phyloP scores from a whole-genome alignment of 2,888 invertebrate genomes.

The Sminthurides aquaticus region DNA sequence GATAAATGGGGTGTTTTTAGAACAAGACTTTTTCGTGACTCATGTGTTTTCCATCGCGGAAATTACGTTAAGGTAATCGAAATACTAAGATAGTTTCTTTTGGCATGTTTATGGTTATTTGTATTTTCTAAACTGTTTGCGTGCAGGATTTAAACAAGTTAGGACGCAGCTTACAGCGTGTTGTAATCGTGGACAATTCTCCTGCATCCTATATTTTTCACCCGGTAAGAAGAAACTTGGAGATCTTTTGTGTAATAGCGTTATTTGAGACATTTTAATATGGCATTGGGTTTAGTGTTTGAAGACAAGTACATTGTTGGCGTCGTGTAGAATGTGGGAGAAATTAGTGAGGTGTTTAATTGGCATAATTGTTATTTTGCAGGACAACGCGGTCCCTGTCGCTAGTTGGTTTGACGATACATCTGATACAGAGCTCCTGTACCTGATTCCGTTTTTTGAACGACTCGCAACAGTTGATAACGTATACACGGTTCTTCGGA shows the following conservation, averaged over 20 bases:
- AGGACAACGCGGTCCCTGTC: conserved; percentile 67
- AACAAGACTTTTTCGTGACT: conserved; percentile 94
- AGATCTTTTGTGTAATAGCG: too few species aligned
- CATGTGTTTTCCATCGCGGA: conserved; percentile 98
- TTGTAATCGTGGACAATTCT: conserved; percentile 98
- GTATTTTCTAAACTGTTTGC: background rate
- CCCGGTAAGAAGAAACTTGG: conserved; percentile 58
- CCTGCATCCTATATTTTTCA: conserved; percentile 99
- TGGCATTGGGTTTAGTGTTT: too few species aligned
- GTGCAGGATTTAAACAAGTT: conserved; percentile 82
- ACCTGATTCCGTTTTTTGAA: conserved; percentile 96
- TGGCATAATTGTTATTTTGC: conserved; percentile 6
- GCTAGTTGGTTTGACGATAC: conserved; percentile 99
- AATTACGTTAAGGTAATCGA: conserved; percentile 80
- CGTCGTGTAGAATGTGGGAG: too few species aligned
- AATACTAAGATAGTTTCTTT: conserved; percentile 9
- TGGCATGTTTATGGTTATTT: background rate
- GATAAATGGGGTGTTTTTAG: conserved; percentile 97
- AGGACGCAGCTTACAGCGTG: conserved; percentile 90
- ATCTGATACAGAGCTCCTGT: conserved; percentile 91
- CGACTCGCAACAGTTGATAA: conserved; percentile 92
- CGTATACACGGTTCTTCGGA: conserved; percentile 89
- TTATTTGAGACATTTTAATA: too few species aligned
- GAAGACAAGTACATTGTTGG: too few species aligned
- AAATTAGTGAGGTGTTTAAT: too few species aligned